Evolutionary conservation across 2,113 vertebrate species (phyloP).

Genomic region (Anguilla rostrata): DNA sequence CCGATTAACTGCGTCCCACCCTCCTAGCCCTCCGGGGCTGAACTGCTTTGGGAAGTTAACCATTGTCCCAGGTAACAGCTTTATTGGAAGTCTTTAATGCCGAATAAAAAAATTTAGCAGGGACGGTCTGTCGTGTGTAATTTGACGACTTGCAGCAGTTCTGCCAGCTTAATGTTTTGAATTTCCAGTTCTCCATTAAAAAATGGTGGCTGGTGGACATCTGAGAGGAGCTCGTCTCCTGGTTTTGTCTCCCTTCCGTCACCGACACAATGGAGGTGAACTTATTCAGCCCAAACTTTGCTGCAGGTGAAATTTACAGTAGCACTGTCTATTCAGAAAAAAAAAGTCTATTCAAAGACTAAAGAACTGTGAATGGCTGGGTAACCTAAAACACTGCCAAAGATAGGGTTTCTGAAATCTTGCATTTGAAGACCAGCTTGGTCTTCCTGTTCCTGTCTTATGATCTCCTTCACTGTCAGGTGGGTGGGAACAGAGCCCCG

Average conservation of each 20-base stretch:
- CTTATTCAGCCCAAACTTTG: not conserved
- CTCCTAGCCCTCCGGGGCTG: not conserved
- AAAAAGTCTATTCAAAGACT: not conserved
- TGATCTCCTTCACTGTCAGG: slow-evolving; percentile 25
- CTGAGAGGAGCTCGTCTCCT: not conserved
- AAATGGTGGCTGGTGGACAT: not conserved
- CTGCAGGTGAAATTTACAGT: not conserved
- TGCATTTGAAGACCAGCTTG: slow-evolving; percentile 34
- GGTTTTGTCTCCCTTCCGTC: not conserved
- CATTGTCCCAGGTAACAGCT: not conserved
- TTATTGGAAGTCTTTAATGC: not conserved
- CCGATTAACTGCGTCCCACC: not conserved
- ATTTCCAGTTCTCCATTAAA: not conserved
- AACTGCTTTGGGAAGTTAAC: not conserved
- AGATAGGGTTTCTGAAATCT: slow-evolving; percentile 42
- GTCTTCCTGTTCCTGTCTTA: not conserved
- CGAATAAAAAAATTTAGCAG: not conserved
- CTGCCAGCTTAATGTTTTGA: not conserved
- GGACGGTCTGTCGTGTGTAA: not conserved
- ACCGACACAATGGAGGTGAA: not conserved
- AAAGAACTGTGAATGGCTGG: not conserved
- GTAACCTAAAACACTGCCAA: slow-evolving; percentile 1
- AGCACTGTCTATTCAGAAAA: not conserved
- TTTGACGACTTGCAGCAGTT: not conserved
- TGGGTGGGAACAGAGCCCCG: slow-evolving; percentile 29